Base-by-base conservation (phyloP, 2,888 invertebrate species). In the Leptinotarsa peninsularis region DNA sequence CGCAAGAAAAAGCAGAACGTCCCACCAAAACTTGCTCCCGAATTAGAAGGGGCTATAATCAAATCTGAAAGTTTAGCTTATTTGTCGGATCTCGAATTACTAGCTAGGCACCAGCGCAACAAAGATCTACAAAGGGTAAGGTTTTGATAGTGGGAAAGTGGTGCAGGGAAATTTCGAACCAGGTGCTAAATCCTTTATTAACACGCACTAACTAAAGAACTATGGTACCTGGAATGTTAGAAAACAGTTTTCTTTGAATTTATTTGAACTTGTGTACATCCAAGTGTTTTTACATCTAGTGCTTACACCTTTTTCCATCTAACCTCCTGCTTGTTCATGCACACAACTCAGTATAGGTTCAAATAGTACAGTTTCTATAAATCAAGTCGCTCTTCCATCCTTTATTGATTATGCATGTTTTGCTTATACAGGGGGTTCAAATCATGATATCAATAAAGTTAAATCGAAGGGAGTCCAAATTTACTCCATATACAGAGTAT, bases 51-150 rank as follows among this genome's bases (percentile, higher is more conserved):
- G 75, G 89, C 89, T 75, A 89, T 90, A 78, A 85, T 89, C 82
- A 89, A 89, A 82, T 89, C 89, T 17, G 90, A 90, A 83, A 89
- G 90, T 83, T 86, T 90, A 82, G 90, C 90, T 52, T 89, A 90
- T 81, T 84, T 90, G 71, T 86, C 89, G 66, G 89, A 90, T 77
- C 85, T 88, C 80, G 90, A 90, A 82, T 86, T 90, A 84, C 84
- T 90, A 76, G 90, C 89, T 81, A 88, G 90, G 80, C 89, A 90
- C 81, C 88, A 89, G 83, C 85, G 89, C 80, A 89, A 88, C 84
- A 89, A 89, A 84, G 88, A 89, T 73, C 87, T 89, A 73, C 89
- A 89, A 82, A 88, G 90, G 90, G 90, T 90, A 90, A 90, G 89
- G 86, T 75, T 71, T 63, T 66, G 56, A 23, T 33, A 49, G n/a